Conservation (phyloP, 2,113 vertebrate species). For the Laterallus jamaicensis region DNA sequence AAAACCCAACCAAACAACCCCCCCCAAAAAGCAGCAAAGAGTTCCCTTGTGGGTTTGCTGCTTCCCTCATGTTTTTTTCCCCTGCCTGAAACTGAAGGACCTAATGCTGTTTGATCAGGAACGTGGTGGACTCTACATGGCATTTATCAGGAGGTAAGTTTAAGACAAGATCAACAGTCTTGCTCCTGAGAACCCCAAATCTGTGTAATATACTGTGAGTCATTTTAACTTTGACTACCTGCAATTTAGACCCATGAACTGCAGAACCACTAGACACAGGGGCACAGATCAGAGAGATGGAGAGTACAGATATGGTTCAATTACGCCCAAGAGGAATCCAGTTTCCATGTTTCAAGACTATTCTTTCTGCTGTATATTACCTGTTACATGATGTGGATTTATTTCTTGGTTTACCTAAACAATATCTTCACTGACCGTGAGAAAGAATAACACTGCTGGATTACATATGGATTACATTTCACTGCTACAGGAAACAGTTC, state of each 20-base stretch:
- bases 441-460: not conserved
- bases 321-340: not conserved
- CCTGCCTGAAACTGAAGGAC: not conserved
- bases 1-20: too few relatives aligned
- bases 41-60: not conserved
- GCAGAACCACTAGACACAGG: not conserved
- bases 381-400: not conserved
- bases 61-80: not conserved
- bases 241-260: not conserved
- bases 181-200: not conserved
- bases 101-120: not conserved
- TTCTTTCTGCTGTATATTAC: not conserved
- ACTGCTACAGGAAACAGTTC: not conserved
- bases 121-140: accelerated
- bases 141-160: not conserved
- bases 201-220: not conserved
- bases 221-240: not conserved
- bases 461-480: not conserved
- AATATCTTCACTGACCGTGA: not conserved
- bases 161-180: not conserved
- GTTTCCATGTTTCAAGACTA: not conserved
- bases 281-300: not conserved
- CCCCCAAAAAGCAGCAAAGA: too few relatives aligned
- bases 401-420: not conserved
- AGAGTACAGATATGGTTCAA: not conserved